Conservation (phyloP, 2,888 invertebrate species). For the Lypha dubia region DNA sequence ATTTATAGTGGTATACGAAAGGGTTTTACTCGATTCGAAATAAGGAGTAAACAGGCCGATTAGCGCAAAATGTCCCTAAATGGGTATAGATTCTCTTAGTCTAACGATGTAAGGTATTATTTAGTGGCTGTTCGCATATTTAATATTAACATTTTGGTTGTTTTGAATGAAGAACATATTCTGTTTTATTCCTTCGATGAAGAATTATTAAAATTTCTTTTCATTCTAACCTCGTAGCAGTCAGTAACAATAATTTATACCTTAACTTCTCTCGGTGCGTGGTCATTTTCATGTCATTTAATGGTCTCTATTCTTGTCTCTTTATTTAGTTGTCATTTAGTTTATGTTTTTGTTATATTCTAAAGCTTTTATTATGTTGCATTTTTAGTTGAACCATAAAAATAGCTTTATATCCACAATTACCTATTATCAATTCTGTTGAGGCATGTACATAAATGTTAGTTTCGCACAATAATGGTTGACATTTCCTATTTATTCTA, state of each 20-base stretch:
- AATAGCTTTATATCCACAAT: constrained; percentile 63
- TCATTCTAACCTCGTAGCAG: background rate
- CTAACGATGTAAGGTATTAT: too few species aligned
- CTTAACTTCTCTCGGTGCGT: constrained; percentile 22
- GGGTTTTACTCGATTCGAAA: too few species aligned
- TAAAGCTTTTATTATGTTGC: constrained; percentile 39
- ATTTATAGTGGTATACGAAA: too few species aligned
- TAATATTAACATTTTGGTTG: too few species aligned
- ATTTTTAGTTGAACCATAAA: constrained; percentile 55
- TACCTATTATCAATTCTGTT: constrained; percentile 65
- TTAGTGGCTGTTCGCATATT: too few species aligned
- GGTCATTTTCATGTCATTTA: constrained; percentile 37
- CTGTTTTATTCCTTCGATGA: too few species aligned
- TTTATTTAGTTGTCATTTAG: constrained; percentile 19
- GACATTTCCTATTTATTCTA: constrained; percentile 3
- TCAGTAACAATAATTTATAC: constrained; percentile 5
- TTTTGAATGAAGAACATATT: too few species aligned
- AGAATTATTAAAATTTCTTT: background rate
- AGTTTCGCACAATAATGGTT: constrained; percentile 37
- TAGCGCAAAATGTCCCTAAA: too few species aligned
- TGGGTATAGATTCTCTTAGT: too few species aligned
- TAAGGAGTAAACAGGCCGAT: too few species aligned
- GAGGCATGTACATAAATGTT: constrained; percentile 60
- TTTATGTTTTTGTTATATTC: constrained; percentile 8
- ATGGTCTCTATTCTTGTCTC: constrained; percentile 6